A percentile compares a stretch with the other conserved stretches of the same genome.
These are phyloP conservation scores for Gastrophysa polygoni DNA, from an alignment of 2,888 invertebrate genomes.

Conservation along the genomic window DNA sequence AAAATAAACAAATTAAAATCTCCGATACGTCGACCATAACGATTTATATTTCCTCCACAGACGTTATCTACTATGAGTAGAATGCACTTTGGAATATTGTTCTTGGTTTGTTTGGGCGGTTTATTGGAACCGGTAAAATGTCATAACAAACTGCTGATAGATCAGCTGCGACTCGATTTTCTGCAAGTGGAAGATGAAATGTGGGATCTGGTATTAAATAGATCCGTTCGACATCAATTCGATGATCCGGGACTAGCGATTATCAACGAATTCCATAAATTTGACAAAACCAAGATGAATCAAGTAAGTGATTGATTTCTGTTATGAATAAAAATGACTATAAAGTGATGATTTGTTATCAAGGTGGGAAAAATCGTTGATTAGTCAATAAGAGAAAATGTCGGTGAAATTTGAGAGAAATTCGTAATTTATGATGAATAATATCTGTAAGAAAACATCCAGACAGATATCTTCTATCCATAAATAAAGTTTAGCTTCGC, in stretches of 20 bases:
- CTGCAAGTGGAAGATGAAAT: conserved; percentile 63
- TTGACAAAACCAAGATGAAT: conserved; percentile 18
- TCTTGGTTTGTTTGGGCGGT: conserved; percentile 9
- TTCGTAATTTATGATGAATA: no score
- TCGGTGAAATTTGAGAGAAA: no score
- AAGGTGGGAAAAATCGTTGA: no score
- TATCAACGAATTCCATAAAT: conserved; percentile 15
- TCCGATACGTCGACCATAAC: no score
- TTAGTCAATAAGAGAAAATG: no score
- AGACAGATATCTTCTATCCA: no score
- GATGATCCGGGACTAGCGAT: conserved; percentile 19
- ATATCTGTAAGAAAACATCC: no score
- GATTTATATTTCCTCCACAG: not conserved
- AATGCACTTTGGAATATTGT: not conserved
- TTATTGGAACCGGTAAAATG: not conserved
- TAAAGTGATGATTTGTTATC: no score
- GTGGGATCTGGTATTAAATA: conserved; percentile 45
- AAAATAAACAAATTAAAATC: no score
- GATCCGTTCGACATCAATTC: conserved; percentile 10
- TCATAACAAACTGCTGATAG: conserved; percentile 55
- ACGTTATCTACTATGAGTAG: not conserved
- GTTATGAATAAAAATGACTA: no score
- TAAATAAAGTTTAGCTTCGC: no score
- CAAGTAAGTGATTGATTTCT: conserved; percentile 22
- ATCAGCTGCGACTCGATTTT: conserved; percentile 66